These are phyloP conservation scores for Drepana falcataria DNA, from an alignment of 2,888 invertebrate genomes.

Conservation along the genomic window DNA sequence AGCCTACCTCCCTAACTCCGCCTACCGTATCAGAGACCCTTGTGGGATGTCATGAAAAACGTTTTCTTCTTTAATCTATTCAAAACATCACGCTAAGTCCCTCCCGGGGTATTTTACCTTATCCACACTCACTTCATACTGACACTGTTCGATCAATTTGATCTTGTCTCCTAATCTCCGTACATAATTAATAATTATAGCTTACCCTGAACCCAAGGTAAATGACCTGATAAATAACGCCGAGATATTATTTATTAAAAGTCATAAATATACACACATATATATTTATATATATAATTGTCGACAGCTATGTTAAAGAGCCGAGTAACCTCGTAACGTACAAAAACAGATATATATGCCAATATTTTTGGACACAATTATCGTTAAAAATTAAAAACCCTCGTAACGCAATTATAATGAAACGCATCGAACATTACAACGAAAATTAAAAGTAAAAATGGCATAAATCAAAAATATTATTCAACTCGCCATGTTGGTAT, in stretches of 20 bases:
- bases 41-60: no score
- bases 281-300: not conserved
- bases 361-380: conserved; percentile 16
- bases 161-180: no score
- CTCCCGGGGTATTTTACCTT: no score
- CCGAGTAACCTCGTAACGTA: conserved; percentile 12
- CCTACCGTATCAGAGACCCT: no score
- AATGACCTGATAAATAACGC: not conserved
- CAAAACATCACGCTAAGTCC: no score
- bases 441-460: conserved; percentile 12
- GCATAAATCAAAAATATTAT: conserved; percentile 14
- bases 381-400: conserved; percentile 23
- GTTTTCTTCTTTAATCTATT: no score
- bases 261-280: no score
- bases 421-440: conserved; percentile 13
- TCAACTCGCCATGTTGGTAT: not conserved
- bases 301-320: conserved; percentile 10
- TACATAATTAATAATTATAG: no score
- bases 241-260: not conserved
- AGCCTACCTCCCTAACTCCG: no score
- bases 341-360: not conserved
- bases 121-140: no score
- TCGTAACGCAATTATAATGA: conserved; percentile 25
- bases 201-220: not conserved
- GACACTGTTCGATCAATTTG: no score